Evolutionary conservation across 30 jellyfish, hydroid and myxozoan genomes (phyloP).

Genomic region (Hydractinia symbiolongicarpus): DNA sequence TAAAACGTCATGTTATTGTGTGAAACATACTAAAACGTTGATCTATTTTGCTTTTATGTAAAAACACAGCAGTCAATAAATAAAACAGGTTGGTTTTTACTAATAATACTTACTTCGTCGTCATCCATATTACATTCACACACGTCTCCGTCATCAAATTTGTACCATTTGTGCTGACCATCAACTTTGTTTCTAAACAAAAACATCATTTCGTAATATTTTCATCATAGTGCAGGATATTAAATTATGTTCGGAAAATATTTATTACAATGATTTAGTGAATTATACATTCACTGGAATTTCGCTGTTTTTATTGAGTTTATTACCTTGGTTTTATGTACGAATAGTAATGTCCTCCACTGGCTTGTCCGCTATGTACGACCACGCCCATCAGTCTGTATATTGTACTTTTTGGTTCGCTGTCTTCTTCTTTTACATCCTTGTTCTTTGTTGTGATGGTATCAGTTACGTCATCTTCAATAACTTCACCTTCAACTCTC

Average conservation of each 20-base stretch:
- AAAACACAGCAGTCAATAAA: neutral
- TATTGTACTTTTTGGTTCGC: conserved; percentile 64
- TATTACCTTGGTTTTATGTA: conserved; percentile 84
- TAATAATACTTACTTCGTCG: conserved; percentile 56
- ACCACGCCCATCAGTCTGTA: conserved; percentile 81
- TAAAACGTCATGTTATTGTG: neutral
- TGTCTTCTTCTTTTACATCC: conserved; percentile 33
- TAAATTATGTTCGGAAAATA: no score
- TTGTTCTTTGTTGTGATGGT: conserved; percentile 30
- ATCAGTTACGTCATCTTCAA: conserved; percentile 62
- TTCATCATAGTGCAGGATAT: no score
- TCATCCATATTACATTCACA: conserved; percentile 93
- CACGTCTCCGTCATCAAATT: conserved; percentile 95
- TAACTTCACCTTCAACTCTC: conserved; percentile 79
- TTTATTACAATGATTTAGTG: no score
- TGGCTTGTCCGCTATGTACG: conserved; percentile 98
- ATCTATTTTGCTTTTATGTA: neutral
- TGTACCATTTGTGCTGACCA: conserved; percentile 54
- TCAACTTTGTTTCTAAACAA: conserved; percentile 11
- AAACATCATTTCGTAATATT: neutral
- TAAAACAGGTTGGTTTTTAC: neutral
- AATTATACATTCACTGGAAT: neutral
- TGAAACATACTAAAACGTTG: neutral
- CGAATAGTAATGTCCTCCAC: conserved; percentile 97
- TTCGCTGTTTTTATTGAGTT: neutral